A percentile compares a stretch with the other conserved stretches of the same genome.
phyloP scores from a whole-genome alignment of 2,113 vertebrate genomes.

The Circaetus cinerascens region DNA sequence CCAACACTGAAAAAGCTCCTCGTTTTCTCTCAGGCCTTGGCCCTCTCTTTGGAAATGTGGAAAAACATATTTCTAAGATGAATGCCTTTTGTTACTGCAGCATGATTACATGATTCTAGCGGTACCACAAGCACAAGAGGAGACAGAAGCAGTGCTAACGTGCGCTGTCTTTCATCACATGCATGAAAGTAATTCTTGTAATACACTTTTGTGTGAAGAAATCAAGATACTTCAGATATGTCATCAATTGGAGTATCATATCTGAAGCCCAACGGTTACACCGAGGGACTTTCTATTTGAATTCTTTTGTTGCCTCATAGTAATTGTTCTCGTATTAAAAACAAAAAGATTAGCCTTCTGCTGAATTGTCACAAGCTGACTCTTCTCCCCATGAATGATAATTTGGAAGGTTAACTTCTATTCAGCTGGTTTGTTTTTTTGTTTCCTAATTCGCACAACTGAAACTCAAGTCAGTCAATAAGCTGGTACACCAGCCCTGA shows the following conservation, averaged over 20 bases:
- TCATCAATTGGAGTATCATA: background rate
- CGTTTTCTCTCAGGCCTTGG: background rate
- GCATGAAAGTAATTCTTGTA: background rate
- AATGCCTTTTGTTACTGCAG: background rate
- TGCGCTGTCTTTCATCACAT: background rate
- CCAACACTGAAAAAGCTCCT: background rate
- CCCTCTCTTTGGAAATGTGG: background rate
- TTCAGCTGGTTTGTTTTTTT: background rate
- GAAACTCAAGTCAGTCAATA: background rate
- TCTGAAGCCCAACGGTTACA: background rate
- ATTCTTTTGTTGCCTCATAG: background rate
- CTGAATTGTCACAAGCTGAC: background rate
- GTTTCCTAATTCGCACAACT: background rate
- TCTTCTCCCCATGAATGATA: background rate
- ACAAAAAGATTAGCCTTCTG: background rate
- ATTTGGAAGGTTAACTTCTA: background rate
- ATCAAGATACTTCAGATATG: background rate
- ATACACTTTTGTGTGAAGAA: background rate
- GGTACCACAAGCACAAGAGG: background rate
- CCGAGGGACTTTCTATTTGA: background rate
- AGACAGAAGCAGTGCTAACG: background rate
- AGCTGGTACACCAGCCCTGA: slow-evolving; percentile 21
- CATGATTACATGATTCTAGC: background rate
- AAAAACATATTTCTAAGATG: background rate
- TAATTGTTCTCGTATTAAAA: background rate